phyloP scores from a whole-genome alignment of 2,888 invertebrate genomes.

The Machimus rusticus region DNA sequence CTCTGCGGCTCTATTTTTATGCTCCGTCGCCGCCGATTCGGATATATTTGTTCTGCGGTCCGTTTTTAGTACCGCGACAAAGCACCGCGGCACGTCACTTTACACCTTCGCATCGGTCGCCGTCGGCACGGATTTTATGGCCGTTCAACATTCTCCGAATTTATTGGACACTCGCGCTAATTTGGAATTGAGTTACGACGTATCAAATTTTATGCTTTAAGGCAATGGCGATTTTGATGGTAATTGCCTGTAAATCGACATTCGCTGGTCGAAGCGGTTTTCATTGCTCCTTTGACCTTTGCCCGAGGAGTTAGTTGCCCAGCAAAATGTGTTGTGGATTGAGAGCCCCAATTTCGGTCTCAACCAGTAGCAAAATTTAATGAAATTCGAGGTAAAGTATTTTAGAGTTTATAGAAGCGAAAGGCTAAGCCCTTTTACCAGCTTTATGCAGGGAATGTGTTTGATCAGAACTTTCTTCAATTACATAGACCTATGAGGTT shows the following conservation, averaged over 20 bases:
- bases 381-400: not conserved
- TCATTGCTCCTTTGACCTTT: not conserved
- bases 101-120: not conserved
- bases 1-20: constrained; percentile 1
- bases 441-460: not conserved
- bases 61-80: not conserved
- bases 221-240: not conserved
- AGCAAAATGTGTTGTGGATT: not conserved
- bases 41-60: not conserved
- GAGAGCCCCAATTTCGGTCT: not conserved
- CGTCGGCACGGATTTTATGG: not conserved
- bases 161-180: not conserved
- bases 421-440: not conserved
- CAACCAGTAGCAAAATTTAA: not conserved
- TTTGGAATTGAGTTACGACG: not conserved
- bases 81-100: not conserved
- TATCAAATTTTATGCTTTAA: constrained; percentile 5
- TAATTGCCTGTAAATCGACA: not conserved
- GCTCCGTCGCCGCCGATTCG: not conserved
- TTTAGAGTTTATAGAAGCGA: not conserved
- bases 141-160: not conserved
- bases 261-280: not conserved
- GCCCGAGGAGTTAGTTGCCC: not conserved
- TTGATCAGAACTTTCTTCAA: not conserved
- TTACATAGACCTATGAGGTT: not conserved